Percentiles rank a stretch among this genome's conserved stretches.
phyloP scores from a whole-genome alignment of 2,797 vertebrate species.

The Peromyscus melanophrys region DNA sequence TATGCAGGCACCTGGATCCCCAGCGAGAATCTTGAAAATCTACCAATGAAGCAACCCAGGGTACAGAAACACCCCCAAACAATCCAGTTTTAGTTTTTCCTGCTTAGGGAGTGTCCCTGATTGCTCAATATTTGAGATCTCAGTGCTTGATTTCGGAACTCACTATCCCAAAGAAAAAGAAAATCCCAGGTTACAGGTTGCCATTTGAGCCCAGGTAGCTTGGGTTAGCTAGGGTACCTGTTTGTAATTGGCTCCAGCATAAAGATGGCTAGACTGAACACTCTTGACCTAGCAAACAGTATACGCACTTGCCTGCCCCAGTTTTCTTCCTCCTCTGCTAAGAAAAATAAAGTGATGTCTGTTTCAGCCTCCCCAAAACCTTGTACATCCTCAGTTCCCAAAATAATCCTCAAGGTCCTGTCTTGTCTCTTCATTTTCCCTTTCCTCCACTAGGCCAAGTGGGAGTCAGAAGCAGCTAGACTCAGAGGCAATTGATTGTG shows the following conservation, averaged over 20 bases:
- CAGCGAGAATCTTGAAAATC: conserved; percentile 52
- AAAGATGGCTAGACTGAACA: conserved; percentile 14
- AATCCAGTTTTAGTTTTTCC: not conserved
- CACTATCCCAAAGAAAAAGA: not conserved
- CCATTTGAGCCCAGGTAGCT: not conserved
- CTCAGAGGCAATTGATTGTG: not conserved
- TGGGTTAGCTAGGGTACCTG: not conserved
- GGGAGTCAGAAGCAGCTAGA: conserved; percentile 1
- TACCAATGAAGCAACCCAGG: not conserved
- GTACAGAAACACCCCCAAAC: conserved; percentile 68
- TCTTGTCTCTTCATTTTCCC: not conserved
- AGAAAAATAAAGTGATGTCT: conserved; percentile 81
- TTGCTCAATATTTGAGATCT: conserved; percentile 73
- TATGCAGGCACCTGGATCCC: not conserved
- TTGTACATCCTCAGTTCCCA: conserved; percentile 17
- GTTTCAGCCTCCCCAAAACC: conserved; percentile 47
- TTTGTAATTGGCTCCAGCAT: not conserved
- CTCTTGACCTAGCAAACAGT: conserved; percentile 42
- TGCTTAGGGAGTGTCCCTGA: conserved; percentile 38
- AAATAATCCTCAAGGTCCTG: not conserved
- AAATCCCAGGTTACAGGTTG: not conserved
- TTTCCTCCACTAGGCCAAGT: not conserved
- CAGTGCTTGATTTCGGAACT: conserved; percentile 37
- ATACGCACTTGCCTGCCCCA: conserved; percentile 43
- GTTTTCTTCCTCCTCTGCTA: conserved; percentile 77